Evolutionary conservation across 92 coral and sea anemone genomes (phyloP).

Genomic region (Chrysogorgia sp.): DNA sequence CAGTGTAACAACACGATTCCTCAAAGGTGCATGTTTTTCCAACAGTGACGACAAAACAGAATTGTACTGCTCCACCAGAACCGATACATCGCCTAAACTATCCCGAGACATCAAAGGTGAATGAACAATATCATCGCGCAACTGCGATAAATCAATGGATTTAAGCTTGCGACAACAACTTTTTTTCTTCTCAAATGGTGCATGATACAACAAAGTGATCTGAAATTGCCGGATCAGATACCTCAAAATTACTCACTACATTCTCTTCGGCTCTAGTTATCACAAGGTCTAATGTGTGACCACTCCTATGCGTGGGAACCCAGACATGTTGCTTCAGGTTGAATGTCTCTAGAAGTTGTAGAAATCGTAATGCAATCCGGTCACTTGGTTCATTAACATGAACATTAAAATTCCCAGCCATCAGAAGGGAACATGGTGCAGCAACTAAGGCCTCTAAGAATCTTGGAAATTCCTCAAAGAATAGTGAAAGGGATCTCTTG

Average conservation of each 20-base stretch:
- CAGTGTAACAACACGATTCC: slow-evolving; percentile 5
- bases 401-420: slow-evolving; percentile 29
- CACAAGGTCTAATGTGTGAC: slow-evolving; percentile 21
- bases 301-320: slow-evolving; percentile 18
- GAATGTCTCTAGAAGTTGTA: slow-evolving; percentile 8
- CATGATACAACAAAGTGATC: slow-evolving; percentile 34
- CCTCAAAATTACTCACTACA: slow-evolving; percentile 15
- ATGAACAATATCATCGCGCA: slow-evolving; percentile 11
- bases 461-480: slow-evolving; percentile 21
- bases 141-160: background rate
- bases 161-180: slow-evolving; percentile 7
- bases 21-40: slow-evolving; percentile 40
- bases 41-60: slow-evolving; percentile 11
- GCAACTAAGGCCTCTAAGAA: slow-evolving; percentile 2
- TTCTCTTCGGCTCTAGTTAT: slow-evolving; percentile 26
- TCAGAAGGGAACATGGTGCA: background rate
- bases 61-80: slow-evolving; percentile 18
- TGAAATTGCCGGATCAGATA: slow-evolving; percentile 39
- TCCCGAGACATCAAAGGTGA: background rate
- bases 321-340: slow-evolving; percentile 20
- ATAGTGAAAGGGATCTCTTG: too few species aligned
- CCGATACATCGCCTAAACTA: background rate
- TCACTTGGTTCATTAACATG: slow-evolving; percentile 14
- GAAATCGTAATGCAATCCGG: slow-evolving; percentile 9
- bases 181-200: background rate